Evolutionary conservation across 2,888 invertebrate species (phyloP).

Genomic region (Callimorpha dominula): DNA sequence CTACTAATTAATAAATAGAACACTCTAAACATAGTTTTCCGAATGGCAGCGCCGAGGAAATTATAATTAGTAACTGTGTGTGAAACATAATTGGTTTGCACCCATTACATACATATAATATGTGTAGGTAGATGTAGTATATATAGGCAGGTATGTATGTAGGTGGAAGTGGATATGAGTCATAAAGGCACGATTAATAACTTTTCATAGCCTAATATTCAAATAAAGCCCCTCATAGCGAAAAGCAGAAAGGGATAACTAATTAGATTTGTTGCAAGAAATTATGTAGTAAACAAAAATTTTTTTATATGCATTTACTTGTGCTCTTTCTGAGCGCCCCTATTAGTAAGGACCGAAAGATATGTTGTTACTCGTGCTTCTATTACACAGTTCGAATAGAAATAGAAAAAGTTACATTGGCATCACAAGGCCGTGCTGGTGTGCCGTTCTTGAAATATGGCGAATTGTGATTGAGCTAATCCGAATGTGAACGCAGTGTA

Average conservation of each 20-base stretch:
- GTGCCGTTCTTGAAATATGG: too few relatives aligned
- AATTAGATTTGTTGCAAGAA: not conserved
- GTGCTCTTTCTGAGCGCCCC: too few relatives aligned
- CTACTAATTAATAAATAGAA: conserved; percentile 73
- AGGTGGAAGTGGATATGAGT: conserved; percentile 31
- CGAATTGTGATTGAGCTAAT: too few relatives aligned
- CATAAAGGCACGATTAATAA: conserved; percentile 26
- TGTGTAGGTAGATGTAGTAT: conserved; percentile 23
- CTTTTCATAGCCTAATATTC: not conserved
- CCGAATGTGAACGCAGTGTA: too few relatives aligned
- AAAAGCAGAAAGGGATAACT: not conserved
- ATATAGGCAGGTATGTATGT: conserved; percentile 26
- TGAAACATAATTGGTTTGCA: conserved; percentile 71
- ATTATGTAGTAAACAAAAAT: not conserved
- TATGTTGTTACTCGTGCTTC: too few relatives aligned
- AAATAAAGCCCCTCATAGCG: not conserved
- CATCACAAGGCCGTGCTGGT: too few relatives aligned
- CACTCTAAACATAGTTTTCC: conserved; percentile 73
- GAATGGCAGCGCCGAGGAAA: conserved; percentile 71
- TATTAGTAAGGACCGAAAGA: too few relatives aligned
- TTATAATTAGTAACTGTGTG: conserved; percentile 74
- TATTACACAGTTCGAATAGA: too few relatives aligned
- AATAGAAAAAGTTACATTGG: too few relatives aligned
- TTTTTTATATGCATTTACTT: too few relatives aligned
- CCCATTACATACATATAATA: conserved; percentile 53